Evolutionary conservation across 2,797 vertebrate genomes (phyloP).

Genomic region (Gambelia wislizenii): DNA sequence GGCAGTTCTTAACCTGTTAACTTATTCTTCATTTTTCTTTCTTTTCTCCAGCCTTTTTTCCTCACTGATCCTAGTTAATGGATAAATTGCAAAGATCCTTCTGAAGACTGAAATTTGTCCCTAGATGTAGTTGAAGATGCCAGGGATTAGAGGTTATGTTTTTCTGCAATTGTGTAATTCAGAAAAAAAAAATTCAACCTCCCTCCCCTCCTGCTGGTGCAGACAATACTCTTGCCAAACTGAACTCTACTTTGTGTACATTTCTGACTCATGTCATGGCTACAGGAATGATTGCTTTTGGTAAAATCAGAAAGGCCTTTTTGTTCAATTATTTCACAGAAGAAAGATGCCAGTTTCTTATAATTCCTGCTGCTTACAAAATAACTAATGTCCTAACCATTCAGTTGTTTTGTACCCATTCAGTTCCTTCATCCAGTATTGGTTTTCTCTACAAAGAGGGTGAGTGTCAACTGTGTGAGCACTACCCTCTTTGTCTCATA

Average conservation of each 20-base stretch:
- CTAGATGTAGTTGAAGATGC: constrained; percentile 40
- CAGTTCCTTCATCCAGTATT: constrained; percentile 6
- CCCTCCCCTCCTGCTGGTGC: constrained; percentile 2
- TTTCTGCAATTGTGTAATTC: constrained; percentile 39
- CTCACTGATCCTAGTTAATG: constrained; percentile 45
- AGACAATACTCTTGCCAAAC: constrained; percentile 23
- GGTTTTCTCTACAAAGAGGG: not conserved
- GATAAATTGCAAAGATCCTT: constrained; percentile 37
- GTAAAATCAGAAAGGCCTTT: constrained; percentile 51
- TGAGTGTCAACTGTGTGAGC: not conserved
- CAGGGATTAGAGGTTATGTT: constrained; percentile 20
- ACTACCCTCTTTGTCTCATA: not conserved
- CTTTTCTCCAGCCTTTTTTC: not conserved
- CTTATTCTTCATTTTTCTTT: constrained; percentile 22
- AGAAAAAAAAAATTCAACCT: constrained; percentile 36
- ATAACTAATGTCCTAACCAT: constrained; percentile 26
- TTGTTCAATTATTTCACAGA: constrained; percentile 52
- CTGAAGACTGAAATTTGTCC: constrained; percentile 32
- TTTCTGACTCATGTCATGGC: constrained; percentile 48
- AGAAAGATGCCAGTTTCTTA: constrained; percentile 16
- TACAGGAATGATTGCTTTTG: constrained; percentile 37
- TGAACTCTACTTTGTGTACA: constrained; percentile 44
- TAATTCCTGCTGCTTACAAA: constrained; percentile 23
- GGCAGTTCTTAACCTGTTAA: not conserved
- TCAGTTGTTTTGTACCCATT: constrained; percentile 9